phyloP scores from a whole-genome alignment of 2,797 vertebrate genomes.

The Morus bassanus region DNA sequence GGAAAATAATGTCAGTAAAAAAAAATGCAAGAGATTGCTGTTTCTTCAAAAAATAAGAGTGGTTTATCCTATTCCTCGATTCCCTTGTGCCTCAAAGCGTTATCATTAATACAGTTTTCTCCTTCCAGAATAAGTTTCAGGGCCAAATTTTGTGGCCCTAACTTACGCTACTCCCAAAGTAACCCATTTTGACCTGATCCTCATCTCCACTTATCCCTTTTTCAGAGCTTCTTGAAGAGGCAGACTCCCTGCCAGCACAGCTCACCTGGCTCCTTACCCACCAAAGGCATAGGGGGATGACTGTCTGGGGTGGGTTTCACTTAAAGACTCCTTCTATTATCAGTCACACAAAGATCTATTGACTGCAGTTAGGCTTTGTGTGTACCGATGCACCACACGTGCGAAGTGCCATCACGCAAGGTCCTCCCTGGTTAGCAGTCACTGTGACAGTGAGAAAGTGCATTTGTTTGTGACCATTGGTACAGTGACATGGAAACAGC shows the following conservation, averaged over 20 bases:
- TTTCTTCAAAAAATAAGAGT: too few species aligned
- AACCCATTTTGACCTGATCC: not conserved
- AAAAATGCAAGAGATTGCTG: not conserved
- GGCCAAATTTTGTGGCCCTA: not conserved
- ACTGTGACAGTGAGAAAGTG: not conserved
- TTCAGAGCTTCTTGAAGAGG: not conserved
- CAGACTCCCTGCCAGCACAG: not conserved
- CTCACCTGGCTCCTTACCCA: not conserved
- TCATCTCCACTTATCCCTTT: not conserved
- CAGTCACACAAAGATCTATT: not conserved
- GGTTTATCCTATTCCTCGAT: not conserved
- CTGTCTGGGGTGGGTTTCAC: not conserved
- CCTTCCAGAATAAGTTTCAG: not conserved
- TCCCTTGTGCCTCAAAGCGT: not conserved
- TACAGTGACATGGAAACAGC: not conserved
- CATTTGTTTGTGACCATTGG: not conserved
- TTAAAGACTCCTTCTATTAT: not conserved
- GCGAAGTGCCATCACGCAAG: not conserved
- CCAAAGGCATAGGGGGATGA: rapidly evolving
- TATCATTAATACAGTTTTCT: not conserved
- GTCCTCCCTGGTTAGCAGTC: not conserved
- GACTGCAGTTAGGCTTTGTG: not conserved
- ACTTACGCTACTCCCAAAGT: rapidly evolving
- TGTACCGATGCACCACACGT: rapidly evolving
- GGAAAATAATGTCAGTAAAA: not conserved